phyloP scores from a whole-genome alignment of 2,888 invertebrate species.

The Mesorhabditis belari region DNA sequence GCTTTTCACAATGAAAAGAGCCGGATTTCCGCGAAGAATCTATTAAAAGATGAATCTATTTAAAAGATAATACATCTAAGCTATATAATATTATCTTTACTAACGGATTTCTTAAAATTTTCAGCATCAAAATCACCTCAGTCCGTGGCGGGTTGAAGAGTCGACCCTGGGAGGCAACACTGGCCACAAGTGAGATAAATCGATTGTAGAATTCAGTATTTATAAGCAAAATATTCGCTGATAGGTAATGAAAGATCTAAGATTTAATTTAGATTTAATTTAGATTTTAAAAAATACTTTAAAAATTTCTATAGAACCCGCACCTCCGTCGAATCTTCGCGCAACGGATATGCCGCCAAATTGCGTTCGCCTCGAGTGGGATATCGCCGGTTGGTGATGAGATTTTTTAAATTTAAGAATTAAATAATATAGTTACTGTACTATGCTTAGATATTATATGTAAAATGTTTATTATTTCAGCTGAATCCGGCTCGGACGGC shows the following conservation, averaged over 20 bases:
- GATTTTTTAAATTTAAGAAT: background rate
- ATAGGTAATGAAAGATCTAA: background rate
- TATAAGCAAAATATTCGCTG: background rate
- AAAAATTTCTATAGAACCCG: slow-evolving; percentile 16
- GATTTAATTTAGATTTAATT: background rate
- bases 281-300: background rate
- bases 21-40: too few species aligned
- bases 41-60: too few species aligned
- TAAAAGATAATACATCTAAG: too few species aligned
- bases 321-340: slow-evolving; percentile 18
- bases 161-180: slow-evolving; percentile 40
- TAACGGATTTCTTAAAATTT: too few species aligned
- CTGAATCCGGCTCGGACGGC: slow-evolving; percentile 34
- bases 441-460: too few species aligned
- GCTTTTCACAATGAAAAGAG: too few species aligned
- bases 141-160: slow-evolving; percentile 43
- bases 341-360: slow-evolving; percentile 36
- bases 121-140: slow-evolving; percentile 37
- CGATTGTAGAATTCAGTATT: background rate
- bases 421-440: too few species aligned
- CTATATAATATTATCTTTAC: too few species aligned
- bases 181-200: slow-evolving; percentile 44
- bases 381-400: slow-evolving; percentile 1
- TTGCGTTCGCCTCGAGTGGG: slow-evolving; percentile 43
- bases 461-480: too few species aligned